Conservation (phyloP, 2,888 invertebrate species). For the Chalcosyrphus nemorum region DNA sequence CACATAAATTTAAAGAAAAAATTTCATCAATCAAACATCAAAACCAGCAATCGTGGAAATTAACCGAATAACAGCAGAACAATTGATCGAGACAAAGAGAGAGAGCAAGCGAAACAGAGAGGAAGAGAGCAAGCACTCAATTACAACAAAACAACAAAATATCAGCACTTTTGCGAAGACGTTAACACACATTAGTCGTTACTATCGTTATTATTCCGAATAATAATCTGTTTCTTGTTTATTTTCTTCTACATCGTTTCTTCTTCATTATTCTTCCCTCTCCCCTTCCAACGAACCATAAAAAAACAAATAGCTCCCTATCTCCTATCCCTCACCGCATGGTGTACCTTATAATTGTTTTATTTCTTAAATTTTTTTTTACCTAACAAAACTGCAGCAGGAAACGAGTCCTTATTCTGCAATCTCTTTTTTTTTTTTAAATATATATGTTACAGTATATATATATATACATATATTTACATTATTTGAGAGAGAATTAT, state of each 20-base stretch:
- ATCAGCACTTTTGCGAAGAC: constrained; percentile 68
- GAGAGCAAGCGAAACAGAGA: constrained; percentile 27
- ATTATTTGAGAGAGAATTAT: constrained; percentile 30
- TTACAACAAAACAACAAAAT: constrained; percentile 49
- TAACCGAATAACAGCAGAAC: constrained; percentile 14
- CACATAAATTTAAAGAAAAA: constrained; percentile 48
- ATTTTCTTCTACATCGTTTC: constrained; percentile 20
- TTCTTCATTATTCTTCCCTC: constrained; percentile 8
- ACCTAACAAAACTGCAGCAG: constrained; percentile 41
- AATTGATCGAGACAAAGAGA: constrained; percentile 31
- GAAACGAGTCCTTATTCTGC: constrained; percentile 15
- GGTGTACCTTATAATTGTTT: constrained; percentile 22
- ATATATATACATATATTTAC: constrained; percentile 17
- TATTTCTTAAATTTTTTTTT: constrained; percentile 19
- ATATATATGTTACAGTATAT: too few relatives aligned
- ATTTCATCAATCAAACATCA: constrained; percentile 63
- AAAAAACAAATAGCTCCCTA: too few relatives aligned
- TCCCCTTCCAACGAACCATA: too few relatives aligned
- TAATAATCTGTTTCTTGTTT: constrained; percentile 28
- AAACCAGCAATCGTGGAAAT: constrained; percentile 49
- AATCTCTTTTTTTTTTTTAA: constrained; percentile 29
- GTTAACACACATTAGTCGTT: constrained; percentile 48
- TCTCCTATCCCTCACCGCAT: background rate
- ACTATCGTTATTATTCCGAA: constrained; percentile 45
- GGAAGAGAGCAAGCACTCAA: constrained; percentile 30